phyloP scores from a whole-genome alignment of 2,113 vertebrate species.

The Oncorhynchus gorbuscha region DNA sequence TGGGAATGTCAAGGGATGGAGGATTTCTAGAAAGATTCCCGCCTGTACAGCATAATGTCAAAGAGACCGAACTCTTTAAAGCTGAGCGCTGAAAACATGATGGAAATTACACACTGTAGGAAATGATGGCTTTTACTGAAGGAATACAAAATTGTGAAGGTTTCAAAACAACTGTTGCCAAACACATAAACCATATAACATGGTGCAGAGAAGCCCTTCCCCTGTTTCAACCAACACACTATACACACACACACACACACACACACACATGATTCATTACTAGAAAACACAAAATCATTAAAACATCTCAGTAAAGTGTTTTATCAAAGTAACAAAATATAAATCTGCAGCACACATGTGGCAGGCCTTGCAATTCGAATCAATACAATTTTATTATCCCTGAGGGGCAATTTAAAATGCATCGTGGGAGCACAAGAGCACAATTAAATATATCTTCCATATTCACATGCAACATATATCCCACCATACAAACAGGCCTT shows the following conservation, averaged over 20 bases:
- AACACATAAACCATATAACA: slow-evolving; percentile 10
- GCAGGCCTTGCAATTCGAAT: too few species aligned
- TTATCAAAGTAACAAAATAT: too few species aligned
- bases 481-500: too few species aligned
- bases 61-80: slow-evolving; percentile 24
- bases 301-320: too few species aligned
- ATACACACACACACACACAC: neutral
- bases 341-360: too few species aligned
- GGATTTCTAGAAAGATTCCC: slow-evolving; percentile 28
- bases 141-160: slow-evolving; percentile 33
- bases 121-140: slow-evolving; percentile 30
- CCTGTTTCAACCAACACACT: neutral
- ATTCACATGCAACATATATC: too few species aligned
- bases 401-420: too few species aligned
- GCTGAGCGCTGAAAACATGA: slow-evolving; percentile 25
- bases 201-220: slow-evolving; percentile 24
- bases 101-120: slow-evolving; percentile 48
- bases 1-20: slow-evolving; percentile 34
- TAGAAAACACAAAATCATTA: too few species aligned
- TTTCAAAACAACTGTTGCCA: slow-evolving; percentile 23
- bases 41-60: slow-evolving; percentile 3
- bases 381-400: too few species aligned
- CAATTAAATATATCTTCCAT: too few species aligned
- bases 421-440: too few species aligned
- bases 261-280: neutral